Conservation (phyloP, 2,888 invertebrate genomes). For the Tineola bisselliella region DNA sequence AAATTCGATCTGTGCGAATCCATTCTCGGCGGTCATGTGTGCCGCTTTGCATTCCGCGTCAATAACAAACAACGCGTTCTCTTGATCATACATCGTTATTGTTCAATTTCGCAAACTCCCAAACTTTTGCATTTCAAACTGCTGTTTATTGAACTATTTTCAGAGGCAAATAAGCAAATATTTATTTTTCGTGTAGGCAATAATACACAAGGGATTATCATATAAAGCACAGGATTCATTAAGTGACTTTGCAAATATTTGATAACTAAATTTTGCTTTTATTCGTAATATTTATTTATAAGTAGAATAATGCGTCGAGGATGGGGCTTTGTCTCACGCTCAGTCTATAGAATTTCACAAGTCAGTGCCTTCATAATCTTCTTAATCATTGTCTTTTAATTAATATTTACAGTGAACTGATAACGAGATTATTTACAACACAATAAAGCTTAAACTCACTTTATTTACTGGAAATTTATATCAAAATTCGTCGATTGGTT, state of each 20-base stretch:
- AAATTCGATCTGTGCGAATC: conserved; percentile 54
- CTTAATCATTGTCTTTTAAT: conserved; percentile 49
- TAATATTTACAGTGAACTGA: conserved; percentile 40
- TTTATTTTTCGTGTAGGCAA: no score
- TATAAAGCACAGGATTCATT: no score
- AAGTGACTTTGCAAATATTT: not conserved
- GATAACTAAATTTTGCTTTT: not conserved
- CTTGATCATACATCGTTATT: conserved; percentile 7
- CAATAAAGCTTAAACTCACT: conserved; percentile 16
- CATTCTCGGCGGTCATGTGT: conserved; percentile 24
- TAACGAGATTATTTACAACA: conserved; percentile 49
- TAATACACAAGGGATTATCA: no score
- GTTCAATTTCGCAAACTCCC: conserved; percentile 6
- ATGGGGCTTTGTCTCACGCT: not conserved
- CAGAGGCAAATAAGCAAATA: not conserved
- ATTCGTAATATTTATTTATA: not conserved
- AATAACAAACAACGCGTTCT: conserved; percentile 9
- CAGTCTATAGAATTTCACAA: not conserved
- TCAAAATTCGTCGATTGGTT: not conserved
- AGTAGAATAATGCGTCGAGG: not conserved
- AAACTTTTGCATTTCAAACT: conserved; percentile 2
- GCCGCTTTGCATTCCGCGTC: conserved; percentile 10
- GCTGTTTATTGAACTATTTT: not conserved
- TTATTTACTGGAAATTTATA: not conserved
- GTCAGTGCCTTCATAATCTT: conserved; percentile 32